Evolutionary conservation across 2,888 invertebrate genomes (phyloP).

Genomic region (Blastobasis adustella): DNA sequence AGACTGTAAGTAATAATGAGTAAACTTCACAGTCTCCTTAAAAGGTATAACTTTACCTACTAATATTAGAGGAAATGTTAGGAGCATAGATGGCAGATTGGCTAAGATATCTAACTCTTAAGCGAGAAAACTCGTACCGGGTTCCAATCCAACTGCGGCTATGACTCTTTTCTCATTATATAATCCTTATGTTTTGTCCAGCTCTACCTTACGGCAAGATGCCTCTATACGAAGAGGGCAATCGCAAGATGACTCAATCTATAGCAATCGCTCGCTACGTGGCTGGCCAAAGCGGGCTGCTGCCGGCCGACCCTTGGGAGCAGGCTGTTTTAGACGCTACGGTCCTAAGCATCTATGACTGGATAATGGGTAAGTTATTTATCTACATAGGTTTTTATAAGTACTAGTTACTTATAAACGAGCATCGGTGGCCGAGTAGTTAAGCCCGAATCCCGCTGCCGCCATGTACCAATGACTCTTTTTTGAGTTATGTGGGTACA

Average conservation of each 20-base stretch:
- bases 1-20: slow-evolving; percentile 4
- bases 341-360: slow-evolving; percentile 41
- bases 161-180: background rate
- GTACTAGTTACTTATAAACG: background rate
- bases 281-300: slow-evolving; percentile 39
- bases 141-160: too few relatives aligned
- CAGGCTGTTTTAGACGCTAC: slow-evolving; percentile 28
- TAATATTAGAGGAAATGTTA: too few relatives aligned
- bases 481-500: too few relatives aligned
- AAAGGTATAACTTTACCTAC: too few relatives aligned
- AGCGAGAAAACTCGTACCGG: too few relatives aligned
- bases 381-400: too few relatives aligned
- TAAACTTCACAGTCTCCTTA: too few relatives aligned
- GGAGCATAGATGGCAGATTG: too few relatives aligned
- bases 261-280: slow-evolving; percentile 46
- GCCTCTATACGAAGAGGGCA: slow-evolving; percentile 50
- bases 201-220: slow-evolving; percentile 49
- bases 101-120: too few relatives aligned
- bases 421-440: background rate
- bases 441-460: too few relatives aligned
- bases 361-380: slow-evolving; percentile 33
- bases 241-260: slow-evolving; percentile 37
- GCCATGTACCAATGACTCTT: too few relatives aligned
- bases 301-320: slow-evolving; percentile 32
- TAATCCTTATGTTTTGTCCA: slow-evolving; percentile 14